These are phyloP conservation scores for Danio tinwini DNA, from an alignment of 2,797 vertebrate genomes.

Conservation along the genomic window DNA sequence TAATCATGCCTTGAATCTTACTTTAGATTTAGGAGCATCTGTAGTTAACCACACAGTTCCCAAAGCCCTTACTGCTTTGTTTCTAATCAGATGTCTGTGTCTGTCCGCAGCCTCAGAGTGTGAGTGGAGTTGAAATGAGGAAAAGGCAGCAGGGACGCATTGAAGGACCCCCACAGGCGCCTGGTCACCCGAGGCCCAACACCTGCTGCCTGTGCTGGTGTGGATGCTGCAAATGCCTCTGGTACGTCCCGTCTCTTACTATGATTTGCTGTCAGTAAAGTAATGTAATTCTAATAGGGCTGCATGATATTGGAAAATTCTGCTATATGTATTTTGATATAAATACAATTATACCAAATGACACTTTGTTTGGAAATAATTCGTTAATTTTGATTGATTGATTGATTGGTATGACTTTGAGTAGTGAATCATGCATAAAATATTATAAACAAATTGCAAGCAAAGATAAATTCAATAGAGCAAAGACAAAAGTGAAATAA, in stretches of 20 bases:
- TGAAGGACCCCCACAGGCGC: conserved; percentile 90
- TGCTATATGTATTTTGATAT: no score
- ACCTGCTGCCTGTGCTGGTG: conserved; percentile 99
- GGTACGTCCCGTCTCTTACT: conserved; percentile 79
- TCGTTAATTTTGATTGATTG: no score
- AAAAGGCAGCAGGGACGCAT: conserved; percentile 97
- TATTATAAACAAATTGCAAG: no score
- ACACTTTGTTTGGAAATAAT: no score
- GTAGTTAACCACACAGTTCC: conserved; percentile 7
- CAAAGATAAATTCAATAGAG: no score
- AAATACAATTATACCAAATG: no score
- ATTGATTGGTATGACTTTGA: no score
- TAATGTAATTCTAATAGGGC: neutral
- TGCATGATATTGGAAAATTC: no score
- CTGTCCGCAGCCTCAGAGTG: conserved; percentile 75
- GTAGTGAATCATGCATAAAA: no score
- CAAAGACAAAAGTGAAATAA: no score
- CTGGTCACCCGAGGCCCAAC: conserved; percentile 94
- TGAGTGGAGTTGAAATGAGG: conserved; percentile 94
- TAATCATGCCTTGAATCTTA: neutral
- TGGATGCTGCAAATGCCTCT: conserved; percentile 99
- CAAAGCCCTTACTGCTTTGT: conserved; percentile 12
- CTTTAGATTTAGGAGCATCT: conserved; percentile 21
- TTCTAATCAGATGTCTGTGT: conserved; percentile 41
- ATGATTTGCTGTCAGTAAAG: neutral